Conservation (phyloP, 2,797 vertebrate genomes). For the Macroramphosus scolopax region DNA sequence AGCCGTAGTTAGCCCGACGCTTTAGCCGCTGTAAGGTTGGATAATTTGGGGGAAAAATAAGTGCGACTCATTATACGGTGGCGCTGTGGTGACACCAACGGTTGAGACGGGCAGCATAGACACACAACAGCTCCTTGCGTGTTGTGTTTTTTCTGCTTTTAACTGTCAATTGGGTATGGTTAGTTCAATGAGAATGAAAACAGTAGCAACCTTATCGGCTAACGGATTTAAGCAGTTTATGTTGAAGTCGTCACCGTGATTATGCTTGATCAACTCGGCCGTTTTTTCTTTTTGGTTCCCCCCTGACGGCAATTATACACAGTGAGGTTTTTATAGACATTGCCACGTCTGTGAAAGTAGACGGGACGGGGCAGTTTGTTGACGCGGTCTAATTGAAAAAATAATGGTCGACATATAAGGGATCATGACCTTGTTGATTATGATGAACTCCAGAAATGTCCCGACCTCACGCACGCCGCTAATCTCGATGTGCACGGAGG, state of each 20-base stretch:
- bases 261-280: conserved; percentile 43
- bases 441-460: conserved; percentile 58
- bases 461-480: conserved; percentile 36
- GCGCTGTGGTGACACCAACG: conserved; percentile 74
- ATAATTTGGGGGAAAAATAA: conserved; percentile 71
- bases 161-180: conserved; percentile 51
- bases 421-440: conserved; percentile 63
- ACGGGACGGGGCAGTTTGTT: conserved; percentile 59
- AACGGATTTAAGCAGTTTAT: conserved; percentile 56
- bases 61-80: conserved; percentile 75
- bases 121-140: conserved; percentile 37
- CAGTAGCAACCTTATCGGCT: conserved; percentile 60
- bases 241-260: conserved; percentile 37
- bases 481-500: conserved; percentile 47
- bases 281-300: conserved; percentile 18
- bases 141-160: conserved; percentile 44
- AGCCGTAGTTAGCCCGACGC: conserved; percentile 75
- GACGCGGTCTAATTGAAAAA: conserved; percentile 33
- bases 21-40: conserved; percentile 72
- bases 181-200: conserved; percentile 30
- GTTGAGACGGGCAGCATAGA: conserved; percentile 46
- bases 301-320: conserved; percentile 50
- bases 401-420: conserved; percentile 22
- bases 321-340: conserved; percentile 46
- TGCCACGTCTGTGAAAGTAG: conserved; percentile 69